A percentile compares a stretch with the other conserved stretches of the same genome.
Evolutionary conservation across 2,113 vertebrate genomes (phyloP).

Genomic region (Hippocampus guttulatus): DNA sequence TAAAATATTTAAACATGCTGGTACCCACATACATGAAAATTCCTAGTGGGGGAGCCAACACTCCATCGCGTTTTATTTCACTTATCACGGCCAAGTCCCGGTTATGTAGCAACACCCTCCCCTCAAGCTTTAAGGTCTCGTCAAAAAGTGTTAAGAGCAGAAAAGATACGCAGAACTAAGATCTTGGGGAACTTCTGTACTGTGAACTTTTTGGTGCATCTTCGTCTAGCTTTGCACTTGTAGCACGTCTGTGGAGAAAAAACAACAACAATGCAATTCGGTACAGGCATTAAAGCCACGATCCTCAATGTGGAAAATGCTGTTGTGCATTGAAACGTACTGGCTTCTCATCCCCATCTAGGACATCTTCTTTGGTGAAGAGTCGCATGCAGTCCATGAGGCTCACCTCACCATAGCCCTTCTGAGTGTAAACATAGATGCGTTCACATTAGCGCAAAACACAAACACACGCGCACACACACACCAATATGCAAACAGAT

Average conservation of each 20-base stretch:
- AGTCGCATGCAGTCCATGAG: conserved; percentile 94
- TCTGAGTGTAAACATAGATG: conserved; percentile 69
- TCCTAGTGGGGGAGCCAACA: no score
- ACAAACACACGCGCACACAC: conserved; percentile 19
- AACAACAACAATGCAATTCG: neutral
- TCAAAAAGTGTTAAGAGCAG: neutral
- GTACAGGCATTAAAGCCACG: neutral
- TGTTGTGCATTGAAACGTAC: conserved; percentile 60
- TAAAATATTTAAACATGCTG: no score
- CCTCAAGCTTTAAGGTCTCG: neutral
- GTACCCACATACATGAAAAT: no score
- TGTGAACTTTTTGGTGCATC: conserved; percentile 96
- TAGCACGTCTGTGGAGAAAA: conserved; percentile 81
- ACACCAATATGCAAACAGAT: conserved; percentile 17
- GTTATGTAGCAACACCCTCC: neutral
- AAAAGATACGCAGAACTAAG: conserved; percentile 97
- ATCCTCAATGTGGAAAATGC: neutral
- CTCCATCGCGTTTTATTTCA: no score
- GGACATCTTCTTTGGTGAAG: conserved; percentile 97
- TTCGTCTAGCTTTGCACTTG: conserved; percentile 90
- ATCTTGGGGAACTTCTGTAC: conserved; percentile 98
- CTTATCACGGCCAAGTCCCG: no score
- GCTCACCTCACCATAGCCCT: conserved; percentile 89
- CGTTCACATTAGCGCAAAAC: conserved; percentile 44
- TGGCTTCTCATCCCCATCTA: conserved; percentile 95